A percentile compares a stretch with the other conserved stretches of the same genome.
phyloP scores from a whole-genome alignment of 2,888 invertebrate genomes.

The Chrysodeixis includens region DNA sequence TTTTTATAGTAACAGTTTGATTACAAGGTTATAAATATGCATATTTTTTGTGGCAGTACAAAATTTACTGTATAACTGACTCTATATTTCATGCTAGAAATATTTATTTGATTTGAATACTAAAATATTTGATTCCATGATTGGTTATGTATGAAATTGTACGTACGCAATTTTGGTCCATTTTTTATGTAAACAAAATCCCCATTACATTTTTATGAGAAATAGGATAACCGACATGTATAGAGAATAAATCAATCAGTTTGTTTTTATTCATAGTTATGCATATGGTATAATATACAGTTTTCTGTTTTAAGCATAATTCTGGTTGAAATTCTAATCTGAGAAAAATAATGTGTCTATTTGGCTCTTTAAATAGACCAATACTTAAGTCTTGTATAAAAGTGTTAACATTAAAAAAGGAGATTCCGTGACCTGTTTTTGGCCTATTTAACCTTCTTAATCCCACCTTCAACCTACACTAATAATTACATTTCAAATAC shows the following conservation, averaged over 20 bases:
- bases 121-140: conserved; percentile 14
- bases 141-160: conserved; percentile 9
- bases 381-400: too few relatives aligned
- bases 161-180: neutral
- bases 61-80: conserved; percentile 12
- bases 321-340: too few relatives aligned
- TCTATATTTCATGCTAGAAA: conserved; percentile 15
- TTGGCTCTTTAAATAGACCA: too few relatives aligned
- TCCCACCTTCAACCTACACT: neutral
- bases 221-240: too few relatives aligned
- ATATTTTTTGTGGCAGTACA: conserved; percentile 13
- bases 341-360: too few relatives aligned
- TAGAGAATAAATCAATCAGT: too few relatives aligned
- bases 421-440: neutral
- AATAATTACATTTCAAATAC: conserved; percentile 12
- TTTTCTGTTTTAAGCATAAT: too few relatives aligned
- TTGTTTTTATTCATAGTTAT: too few relatives aligned
- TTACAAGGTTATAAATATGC: conserved; percentile 1
- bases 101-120: conserved; percentile 13
- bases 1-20: conserved; percentile 19
- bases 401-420: neutral
- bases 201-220: neutral
- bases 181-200: neutral
- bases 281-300: too few relatives aligned
- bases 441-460: neutral